These are phyloP conservation scores for Melanotaenia maccullochi DNA, from an alignment of 2,797 vertebrate genomes.

Conservation along the genomic window DNA sequence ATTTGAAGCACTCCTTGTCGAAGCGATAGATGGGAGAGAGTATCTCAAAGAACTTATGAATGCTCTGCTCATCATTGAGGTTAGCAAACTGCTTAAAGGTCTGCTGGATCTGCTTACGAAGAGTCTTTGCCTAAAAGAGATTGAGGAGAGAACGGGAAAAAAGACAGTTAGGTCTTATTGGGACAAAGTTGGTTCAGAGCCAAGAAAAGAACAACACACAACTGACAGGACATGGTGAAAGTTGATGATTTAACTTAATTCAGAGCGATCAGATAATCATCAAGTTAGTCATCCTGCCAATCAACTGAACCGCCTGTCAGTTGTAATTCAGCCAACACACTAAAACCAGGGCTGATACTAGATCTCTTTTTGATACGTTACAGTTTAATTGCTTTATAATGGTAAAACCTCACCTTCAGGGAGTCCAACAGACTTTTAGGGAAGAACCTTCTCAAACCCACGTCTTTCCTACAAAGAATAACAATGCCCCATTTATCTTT, in stretches of 20 bases:
- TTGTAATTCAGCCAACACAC: constrained; percentile 11
- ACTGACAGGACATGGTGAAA: constrained; percentile 28
- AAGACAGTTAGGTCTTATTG: constrained; percentile 9
- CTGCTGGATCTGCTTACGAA: constrained; percentile 97
- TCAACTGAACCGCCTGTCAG: constrained; percentile 24
- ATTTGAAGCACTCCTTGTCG: constrained; percentile 99
- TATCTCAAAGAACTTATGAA: constrained; percentile 98
- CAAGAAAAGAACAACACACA: constrained; percentile 25
- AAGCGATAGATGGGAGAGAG: constrained; percentile 95
- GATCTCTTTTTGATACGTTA: neutral
- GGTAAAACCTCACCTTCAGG: constrained; percentile 88
- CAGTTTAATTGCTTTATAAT: neutral
- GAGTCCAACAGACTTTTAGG: constrained; percentile 97
- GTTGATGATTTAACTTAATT: constrained; percentile 57
- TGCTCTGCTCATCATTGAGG: constrained; percentile 97
- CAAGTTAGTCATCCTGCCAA: constrained; percentile 23
- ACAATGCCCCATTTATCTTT: constrained; percentile 5
- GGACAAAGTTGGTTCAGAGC: constrained; percentile 24
- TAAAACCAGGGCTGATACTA: neutral
- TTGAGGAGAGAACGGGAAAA: neutral
- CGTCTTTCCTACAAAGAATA: constrained; percentile 89
- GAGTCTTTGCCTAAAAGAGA: constrained; percentile 89
- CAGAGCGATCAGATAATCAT: constrained; percentile 57
- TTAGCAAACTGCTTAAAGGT: constrained; percentile 98
- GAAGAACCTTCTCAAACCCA: constrained; percentile 97